These are phyloP conservation scores for Percopsis omiscomaycus DNA, from an alignment of 2,797 vertebrate genomes.

Conservation along the genomic window DNA sequence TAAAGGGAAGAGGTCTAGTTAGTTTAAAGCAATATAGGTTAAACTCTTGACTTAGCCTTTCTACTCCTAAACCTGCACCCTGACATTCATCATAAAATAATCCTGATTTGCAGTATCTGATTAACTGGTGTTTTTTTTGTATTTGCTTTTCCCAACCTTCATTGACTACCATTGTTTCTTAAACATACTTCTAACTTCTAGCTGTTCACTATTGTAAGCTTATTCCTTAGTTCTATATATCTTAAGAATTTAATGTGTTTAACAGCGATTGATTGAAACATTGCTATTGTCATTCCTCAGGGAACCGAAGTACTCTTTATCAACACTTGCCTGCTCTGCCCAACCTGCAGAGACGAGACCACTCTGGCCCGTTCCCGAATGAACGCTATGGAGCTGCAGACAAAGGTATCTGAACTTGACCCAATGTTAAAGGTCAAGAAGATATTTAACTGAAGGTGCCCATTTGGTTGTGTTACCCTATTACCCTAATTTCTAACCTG, in stretches of 20 bases:
- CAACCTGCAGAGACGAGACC: conserved; percentile 82
- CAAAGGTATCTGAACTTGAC: conserved; percentile 83
- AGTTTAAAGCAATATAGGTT: too few species aligned
- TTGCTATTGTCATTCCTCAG: conserved; percentile 65
- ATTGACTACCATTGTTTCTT: too few species aligned
- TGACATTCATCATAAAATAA: too few species aligned
- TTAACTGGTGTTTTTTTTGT: too few species aligned
- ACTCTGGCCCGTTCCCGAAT: conserved; percentile 71
- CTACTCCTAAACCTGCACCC: too few species aligned
- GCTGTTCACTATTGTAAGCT: too few species aligned
- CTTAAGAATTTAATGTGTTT: conserved; percentile 7
- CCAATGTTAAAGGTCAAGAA: conserved; percentile 44
- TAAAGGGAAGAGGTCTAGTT: background rate
- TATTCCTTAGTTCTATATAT: background rate
- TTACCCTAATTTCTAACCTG: conserved; percentile 1
- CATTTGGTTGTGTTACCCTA: background rate
- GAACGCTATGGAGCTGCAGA: conserved; percentile 82
- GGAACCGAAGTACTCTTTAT: conserved; percentile 83
- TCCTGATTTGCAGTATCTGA: too few species aligned
- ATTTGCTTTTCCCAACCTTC: too few species aligned
- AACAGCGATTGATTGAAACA: conserved; percentile 8
- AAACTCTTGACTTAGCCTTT: too few species aligned
- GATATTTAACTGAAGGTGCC: background rate
- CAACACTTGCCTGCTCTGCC: conserved; percentile 80
- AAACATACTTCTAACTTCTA: too few species aligned